phyloP scores from a whole-genome alignment of 2,113 vertebrate genomes.

The Actenoides hombroni region DNA sequence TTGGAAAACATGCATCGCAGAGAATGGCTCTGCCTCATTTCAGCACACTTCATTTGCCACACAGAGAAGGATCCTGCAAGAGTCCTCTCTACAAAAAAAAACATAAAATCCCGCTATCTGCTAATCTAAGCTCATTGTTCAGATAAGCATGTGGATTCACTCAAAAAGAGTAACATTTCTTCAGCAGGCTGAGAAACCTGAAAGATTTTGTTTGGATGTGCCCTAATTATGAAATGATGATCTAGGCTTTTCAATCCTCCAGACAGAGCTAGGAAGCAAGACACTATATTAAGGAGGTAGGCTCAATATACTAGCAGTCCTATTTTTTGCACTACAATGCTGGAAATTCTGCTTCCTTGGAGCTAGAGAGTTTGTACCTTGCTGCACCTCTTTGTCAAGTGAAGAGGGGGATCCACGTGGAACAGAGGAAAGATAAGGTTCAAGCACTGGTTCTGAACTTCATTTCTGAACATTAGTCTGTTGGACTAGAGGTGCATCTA shows the following conservation, averaged over 20 bases:
- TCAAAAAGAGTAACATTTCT: not conserved
- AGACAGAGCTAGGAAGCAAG: not conserved
- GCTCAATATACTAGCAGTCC: not conserved
- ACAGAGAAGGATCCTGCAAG: not conserved
- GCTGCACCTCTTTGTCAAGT: not conserved
- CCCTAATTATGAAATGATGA: not conserved
- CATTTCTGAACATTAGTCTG: not conserved
- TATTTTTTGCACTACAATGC: not conserved
- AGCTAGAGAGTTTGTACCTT: not conserved
- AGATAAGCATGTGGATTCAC: not conserved
- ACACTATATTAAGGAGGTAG: not conserved
- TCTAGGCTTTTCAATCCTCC: not conserved
- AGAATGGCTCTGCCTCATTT: not conserved
- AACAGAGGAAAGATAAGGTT: not conserved
- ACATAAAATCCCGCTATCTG: not conserved
- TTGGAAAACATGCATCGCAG: not conserved
- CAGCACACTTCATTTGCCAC: not conserved
- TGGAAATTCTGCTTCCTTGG: not conserved
- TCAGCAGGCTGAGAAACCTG: not conserved
- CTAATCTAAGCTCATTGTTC: not conserved
- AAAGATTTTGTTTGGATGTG: not conserved
- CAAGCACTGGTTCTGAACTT: not conserved
- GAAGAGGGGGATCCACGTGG: not conserved
- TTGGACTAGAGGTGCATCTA: not conserved
- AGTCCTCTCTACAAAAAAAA: not conserved